Conservation (phyloP, 2,113 vertebrate species). For the Zosterops hypoxanthus region DNA sequence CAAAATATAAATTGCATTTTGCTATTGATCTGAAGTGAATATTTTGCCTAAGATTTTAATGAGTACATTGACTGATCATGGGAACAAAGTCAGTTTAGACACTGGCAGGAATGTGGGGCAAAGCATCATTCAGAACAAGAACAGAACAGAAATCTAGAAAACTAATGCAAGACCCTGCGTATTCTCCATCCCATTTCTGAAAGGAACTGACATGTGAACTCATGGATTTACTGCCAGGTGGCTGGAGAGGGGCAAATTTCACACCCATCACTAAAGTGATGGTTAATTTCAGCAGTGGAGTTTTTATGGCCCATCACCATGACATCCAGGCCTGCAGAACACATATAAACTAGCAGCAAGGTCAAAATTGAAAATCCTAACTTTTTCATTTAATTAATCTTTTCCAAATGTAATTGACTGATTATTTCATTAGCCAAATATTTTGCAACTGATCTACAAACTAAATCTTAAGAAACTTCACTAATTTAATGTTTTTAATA, state of each 20-base stretch:
- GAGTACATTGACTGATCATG: not conserved
- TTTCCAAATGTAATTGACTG: not conserved
- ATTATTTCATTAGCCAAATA: not conserved
- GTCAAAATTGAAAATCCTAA: not conserved
- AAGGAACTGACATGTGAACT: not conserved
- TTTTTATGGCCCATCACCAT: not conserved
- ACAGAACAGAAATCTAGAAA: not conserved
- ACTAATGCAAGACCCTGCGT: not conserved
- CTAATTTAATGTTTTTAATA: not conserved
- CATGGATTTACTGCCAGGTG: not conserved
- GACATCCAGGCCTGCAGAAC: not conserved
- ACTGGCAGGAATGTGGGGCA: not conserved
- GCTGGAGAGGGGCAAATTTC: not conserved
- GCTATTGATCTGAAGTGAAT: not conserved
- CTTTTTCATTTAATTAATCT: not conserved
- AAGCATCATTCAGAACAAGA: not conserved
- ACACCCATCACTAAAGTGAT: not conserved
- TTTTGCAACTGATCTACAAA: not conserved
- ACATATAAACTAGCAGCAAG: not conserved
- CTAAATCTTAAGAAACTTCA: not conserved
- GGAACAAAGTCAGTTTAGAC: not conserved
- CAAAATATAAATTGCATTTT: not conserved
- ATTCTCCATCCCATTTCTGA: not conserved
- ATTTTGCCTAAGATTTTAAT: not conserved
- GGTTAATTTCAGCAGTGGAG: not conserved